Base-by-base conservation (phyloP, 2,888 invertebrate genomes). In the Allophyes oxyacanthae region DNA sequence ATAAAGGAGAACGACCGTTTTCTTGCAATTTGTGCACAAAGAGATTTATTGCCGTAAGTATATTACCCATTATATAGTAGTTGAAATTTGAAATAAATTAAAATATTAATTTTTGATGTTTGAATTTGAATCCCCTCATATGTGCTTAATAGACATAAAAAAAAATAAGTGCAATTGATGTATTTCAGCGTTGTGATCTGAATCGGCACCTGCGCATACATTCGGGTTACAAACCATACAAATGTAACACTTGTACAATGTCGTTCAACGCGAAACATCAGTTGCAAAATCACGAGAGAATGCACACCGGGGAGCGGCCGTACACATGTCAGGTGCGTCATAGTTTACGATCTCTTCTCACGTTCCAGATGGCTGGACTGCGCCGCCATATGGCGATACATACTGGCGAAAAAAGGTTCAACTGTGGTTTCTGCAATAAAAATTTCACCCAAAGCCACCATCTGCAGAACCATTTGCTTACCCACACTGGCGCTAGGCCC, bases 201-300 rank as follows among this genome's bases (percentile, higher is more conserved):
- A 94, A 91, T 78, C 90, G 94, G 11, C 94, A 94, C 78, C 85
- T 94, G 76, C 92, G 93, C 74, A 94, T 94, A 71, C 94, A 94
- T 79, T 92, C 94, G 28, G 94, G 94, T 57, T 94, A 94, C 85
- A 94, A 94, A 79, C 94, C 94, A 8, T 94, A 73, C 85, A 94
- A 94, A 71, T 94, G 94, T 79, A 81, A 78, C 34, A 88, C 89
- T 34, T 94, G 94, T 78, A 86, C 93, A 34, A 94, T 94, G 94
- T 92, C 94, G 8, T 94, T 94, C 85, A 94, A 94, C 81, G 94
- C 94, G 55, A 94, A 94, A 79, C 94, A 94, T 72, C 94, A 94
- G 84, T 84, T 94, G 79, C 92, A 92, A 83, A 94, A 94, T 83
- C 94, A 94, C 83, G 93, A 93, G 83, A 78, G 94, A 58, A 94